Conservation (phyloP, 2,888 invertebrate species). For the Xestoiulus laeticollis region DNA sequence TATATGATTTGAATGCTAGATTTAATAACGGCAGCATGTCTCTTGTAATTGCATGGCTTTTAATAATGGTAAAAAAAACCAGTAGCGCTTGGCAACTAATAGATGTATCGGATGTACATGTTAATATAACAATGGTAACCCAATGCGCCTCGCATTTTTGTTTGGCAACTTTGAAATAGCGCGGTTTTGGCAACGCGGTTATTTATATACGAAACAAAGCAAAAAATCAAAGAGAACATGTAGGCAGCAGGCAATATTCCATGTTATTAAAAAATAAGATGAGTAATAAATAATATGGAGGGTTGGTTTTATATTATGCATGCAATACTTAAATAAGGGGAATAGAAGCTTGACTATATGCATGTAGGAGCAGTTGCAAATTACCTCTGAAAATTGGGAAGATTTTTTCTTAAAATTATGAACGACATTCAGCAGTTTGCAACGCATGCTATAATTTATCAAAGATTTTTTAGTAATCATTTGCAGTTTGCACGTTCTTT, state of each 20-base stretch:
- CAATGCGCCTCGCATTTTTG: not conserved
- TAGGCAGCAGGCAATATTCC: not conserved
- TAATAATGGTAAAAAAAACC: not conserved
- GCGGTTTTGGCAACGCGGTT: not conserved
- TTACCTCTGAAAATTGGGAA: not conserved
- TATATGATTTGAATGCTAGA: not conserved
- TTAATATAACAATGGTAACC: not conserved
- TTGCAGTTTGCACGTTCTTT: not conserved
- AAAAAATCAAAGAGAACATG: not conserved
- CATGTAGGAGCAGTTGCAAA: not conserved
- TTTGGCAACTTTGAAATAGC: not conserved
- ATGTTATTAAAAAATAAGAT: conserved; percentile 12
- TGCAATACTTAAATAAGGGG: not conserved
- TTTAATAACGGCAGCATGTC: not conserved
- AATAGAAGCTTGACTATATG: not conserved
- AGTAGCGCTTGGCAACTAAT: not conserved
- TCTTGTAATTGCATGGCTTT: not conserved
- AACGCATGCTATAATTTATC: not conserved
- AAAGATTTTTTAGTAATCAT: not conserved
- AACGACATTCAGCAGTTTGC: not conserved
- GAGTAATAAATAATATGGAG: not conserved
- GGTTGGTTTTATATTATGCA: not conserved
- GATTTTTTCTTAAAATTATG: not conserved
- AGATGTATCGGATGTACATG: not conserved
- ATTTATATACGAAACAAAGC: not conserved